These are phyloP conservation scores for Alaudala cheleensis DNA, from an alignment of 2,113 vertebrate genomes.

Conservation along the genomic window DNA sequence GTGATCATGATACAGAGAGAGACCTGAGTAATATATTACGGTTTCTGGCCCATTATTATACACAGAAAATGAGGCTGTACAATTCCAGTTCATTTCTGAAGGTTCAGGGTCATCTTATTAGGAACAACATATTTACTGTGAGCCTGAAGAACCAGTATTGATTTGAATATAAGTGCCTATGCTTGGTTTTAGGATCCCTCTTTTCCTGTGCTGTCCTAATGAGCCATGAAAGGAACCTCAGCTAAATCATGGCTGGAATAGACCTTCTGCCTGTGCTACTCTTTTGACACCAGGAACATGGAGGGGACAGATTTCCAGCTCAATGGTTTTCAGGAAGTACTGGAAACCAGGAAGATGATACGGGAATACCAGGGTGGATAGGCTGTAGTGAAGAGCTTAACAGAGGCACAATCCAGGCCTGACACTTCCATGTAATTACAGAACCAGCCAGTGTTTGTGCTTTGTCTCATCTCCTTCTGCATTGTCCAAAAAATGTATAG, in stretches of 20 bases:
- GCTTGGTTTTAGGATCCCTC: neutral
- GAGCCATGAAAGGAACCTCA: slow-evolving; percentile 20
- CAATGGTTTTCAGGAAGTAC: neutral
- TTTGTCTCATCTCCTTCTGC: neutral
- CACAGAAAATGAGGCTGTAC: slow-evolving; percentile 20
- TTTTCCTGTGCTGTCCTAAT: neutral
- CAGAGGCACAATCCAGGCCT: neutral
- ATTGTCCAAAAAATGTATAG: neutral
- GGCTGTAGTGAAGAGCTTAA: neutral
- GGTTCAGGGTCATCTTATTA: slow-evolving; percentile 46
- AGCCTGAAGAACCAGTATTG: slow-evolving; percentile 10
- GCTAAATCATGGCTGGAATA: neutral
- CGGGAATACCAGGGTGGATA: neutral
- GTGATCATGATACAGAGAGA: neutral
- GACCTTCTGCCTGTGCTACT: neutral
- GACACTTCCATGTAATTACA: neutral
- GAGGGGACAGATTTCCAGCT: neutral
- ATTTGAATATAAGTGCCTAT: slow-evolving; percentile 13
- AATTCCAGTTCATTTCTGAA: slow-evolving; percentile 31
- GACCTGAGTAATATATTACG: neutral
- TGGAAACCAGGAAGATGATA: neutral
- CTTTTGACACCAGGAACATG: neutral
- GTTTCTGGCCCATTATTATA: neutral
- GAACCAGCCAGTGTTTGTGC: neutral
- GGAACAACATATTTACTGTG: slow-evolving; percentile 47